Conservation (phyloP, 2,113 vertebrate genomes). For the Albula goreensis region DNA sequence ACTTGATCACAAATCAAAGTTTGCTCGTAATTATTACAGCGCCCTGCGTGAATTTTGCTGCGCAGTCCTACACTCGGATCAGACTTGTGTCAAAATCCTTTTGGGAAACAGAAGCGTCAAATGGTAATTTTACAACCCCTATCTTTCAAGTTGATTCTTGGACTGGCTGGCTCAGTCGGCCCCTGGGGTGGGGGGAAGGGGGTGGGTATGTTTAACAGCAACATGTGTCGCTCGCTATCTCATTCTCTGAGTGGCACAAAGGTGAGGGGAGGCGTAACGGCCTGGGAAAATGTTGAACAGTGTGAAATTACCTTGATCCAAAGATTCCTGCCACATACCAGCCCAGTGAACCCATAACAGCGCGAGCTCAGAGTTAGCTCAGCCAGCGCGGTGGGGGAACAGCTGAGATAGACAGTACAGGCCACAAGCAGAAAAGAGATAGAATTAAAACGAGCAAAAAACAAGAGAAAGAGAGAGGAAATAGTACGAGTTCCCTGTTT, state of each 20-base stretch:
- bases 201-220: constrained; percentile 61
- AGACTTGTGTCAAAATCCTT: constrained; percentile 61
- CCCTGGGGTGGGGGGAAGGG: constrained; percentile 43
- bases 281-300: constrained; percentile 74
- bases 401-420: constrained; percentile 56
- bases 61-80: constrained; percentile 47
- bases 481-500: constrained; percentile 28
- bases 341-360: constrained; percentile 72
- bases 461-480: constrained; percentile 20
- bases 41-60: constrained; percentile 53
- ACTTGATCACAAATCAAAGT: constrained; percentile 24
- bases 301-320: constrained; percentile 79
- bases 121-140: constrained; percentile 64
- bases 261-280: constrained; percentile 71
- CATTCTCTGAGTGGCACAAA: constrained; percentile 64
- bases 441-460: neutral
- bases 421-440: constrained; percentile 41
- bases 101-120: constrained; percentile 61
- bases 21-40: constrained; percentile 49
- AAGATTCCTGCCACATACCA: constrained; percentile 75
- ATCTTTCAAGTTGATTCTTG: constrained; percentile 61
- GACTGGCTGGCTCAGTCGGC: constrained; percentile 56
- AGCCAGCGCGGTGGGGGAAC: constrained; percentile 59
- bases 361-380: constrained; percentile 57
- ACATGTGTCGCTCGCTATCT: constrained; percentile 72